Evolutionary conservation across 2,888 invertebrate genomes (phyloP), one percentile per base, ranked within the genome.

Genomic region (Diplazon laetatorius): DNA sequence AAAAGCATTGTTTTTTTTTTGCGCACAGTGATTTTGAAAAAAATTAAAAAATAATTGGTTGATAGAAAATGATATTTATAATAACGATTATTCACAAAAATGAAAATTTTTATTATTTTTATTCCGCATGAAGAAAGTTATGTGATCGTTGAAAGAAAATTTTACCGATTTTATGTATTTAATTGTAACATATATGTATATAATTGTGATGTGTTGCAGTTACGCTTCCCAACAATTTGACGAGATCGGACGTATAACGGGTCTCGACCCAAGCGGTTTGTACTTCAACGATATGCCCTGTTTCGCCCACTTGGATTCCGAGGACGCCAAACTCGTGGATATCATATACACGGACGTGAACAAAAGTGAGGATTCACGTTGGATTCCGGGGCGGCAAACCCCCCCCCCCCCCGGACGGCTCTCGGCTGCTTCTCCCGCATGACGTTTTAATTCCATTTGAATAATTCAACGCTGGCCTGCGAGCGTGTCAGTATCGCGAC

Each of bases 251-350:
- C 87, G 89, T 81, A 91, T 91, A 46, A 85, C 84, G 88, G 93
- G 92, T n/a, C 88, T 94, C 78, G 94, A 94, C 88, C 94, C 94
- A 1, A 93, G 93, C 42, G 93, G 93, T 59, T 93, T 93, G 1
- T 92, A 91, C 84, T 94, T 93, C 86, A 91, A 92, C 78, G 89
- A 91, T 66, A 92, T 93, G 90, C 92, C 93, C n/a, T 82, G 87
- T 1, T 83, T 87, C 18, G 93, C 93, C 0, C 91, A 93, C 50
- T 88, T 94, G 10, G 93, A 93, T 85, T 90, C 91, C 1, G 85
- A 88, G 9, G 93, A 93, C 85, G 94, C 94, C 0, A 84, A 85
- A 66, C 93, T 93, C 83, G 94, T 94, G 0, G 94, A 94, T 87
- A 92, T 93, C 55, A 91, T 94, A 35, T 94, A 94, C 85, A 93